Percentiles rank a stretch among this genome's conserved stretches.
Evolutionary conservation across 2,797 vertebrate genomes (phyloP).

Genomic region (Poeciliopsis paucimaculata): DNA sequence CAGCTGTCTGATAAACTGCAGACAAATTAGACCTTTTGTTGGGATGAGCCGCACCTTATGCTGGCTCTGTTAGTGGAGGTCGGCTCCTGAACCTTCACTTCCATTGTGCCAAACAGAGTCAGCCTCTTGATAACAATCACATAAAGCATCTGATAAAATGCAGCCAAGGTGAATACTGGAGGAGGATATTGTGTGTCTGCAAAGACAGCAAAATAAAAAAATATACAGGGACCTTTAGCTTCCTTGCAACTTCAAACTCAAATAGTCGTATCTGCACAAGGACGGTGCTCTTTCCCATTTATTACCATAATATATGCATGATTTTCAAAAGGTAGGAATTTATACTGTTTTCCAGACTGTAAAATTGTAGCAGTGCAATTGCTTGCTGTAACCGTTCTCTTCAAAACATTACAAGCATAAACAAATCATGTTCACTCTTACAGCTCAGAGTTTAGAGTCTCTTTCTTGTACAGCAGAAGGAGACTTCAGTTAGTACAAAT

Average conservation of each 20-base stretch:
- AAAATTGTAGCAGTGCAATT: constrained; percentile 39
- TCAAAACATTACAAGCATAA: constrained; percentile 43
- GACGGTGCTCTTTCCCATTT: constrained; percentile 26
- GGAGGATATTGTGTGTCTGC: constrained; percentile 41
- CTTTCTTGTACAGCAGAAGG: constrained; percentile 42
- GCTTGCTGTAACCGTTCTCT: constrained; percentile 35
- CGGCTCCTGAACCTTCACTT: constrained; percentile 14
- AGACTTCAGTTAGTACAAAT: constrained; percentile 41
- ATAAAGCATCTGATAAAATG: constrained; percentile 60
- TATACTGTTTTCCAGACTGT: constrained; percentile 63
- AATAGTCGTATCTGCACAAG: constrained; percentile 13
- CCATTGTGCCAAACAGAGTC: constrained; percentile 24
- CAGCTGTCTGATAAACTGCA: constrained; percentile 33
- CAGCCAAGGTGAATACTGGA: constrained; percentile 61
- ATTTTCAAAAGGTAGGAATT: constrained; percentile 53
- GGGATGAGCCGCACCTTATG: constrained; percentile 41
- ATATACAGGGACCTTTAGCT: background rate
- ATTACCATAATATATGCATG: constrained; percentile 59
- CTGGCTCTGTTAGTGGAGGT: constrained; percentile 23
- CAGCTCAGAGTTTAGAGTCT: constrained; percentile 33
- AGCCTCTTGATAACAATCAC: constrained; percentile 41
- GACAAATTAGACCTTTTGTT: constrained; percentile 56
- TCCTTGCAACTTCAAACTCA: background rate
- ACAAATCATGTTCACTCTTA: constrained; percentile 67
- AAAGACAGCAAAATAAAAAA: background rate